These are phyloP conservation scores for Hapalemur alaotrensis DNA, from an alignment of 2,797 vertebrate species.

Conservation along the genomic window DNA sequence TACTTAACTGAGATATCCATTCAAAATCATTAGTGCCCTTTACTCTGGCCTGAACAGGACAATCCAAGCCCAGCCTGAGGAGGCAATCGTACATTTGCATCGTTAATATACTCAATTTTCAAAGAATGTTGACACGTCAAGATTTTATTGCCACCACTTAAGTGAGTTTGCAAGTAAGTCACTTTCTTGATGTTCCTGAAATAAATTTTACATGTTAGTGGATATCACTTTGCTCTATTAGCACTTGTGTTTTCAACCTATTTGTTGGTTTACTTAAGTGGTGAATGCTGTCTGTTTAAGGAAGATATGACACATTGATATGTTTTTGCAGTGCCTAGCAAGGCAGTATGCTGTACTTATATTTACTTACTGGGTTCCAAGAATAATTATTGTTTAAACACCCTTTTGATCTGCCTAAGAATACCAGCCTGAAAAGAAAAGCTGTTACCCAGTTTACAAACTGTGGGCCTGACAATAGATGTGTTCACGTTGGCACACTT, in stretches of 20 bases:
- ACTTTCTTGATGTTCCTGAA: constrained; percentile 43
- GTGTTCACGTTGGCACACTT: neutral
- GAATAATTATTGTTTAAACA: constrained; percentile 40
- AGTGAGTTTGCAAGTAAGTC: constrained; percentile 42
- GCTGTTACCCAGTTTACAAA: constrained; percentile 4
- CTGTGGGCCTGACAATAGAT: neutral
- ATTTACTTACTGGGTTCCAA: neutral
- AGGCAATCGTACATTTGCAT: neutral
- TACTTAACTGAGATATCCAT: neutral
- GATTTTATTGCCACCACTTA: constrained; percentile 37
- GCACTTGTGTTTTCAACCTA: constrained; percentile 39
- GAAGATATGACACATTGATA: neutral
- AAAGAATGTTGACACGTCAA: constrained; percentile 26
- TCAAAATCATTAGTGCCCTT: neutral
- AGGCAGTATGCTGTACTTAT: neutral
- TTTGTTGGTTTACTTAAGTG: constrained; percentile 47
- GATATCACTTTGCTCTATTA: constrained; percentile 25
- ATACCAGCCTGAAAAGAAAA: constrained; percentile 33
- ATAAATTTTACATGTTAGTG: constrained; percentile 25
- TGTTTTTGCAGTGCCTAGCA: neutral
- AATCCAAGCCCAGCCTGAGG: neutral
- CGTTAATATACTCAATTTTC: constrained; percentile 17
- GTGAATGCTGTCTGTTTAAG: constrained; percentile 31
- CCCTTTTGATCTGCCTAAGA: constrained; percentile 14
- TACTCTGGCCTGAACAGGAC: neutral